phyloP scores from a whole-genome alignment of 1,140 invertebrate genomes.

The Cydia splendana region DNA sequence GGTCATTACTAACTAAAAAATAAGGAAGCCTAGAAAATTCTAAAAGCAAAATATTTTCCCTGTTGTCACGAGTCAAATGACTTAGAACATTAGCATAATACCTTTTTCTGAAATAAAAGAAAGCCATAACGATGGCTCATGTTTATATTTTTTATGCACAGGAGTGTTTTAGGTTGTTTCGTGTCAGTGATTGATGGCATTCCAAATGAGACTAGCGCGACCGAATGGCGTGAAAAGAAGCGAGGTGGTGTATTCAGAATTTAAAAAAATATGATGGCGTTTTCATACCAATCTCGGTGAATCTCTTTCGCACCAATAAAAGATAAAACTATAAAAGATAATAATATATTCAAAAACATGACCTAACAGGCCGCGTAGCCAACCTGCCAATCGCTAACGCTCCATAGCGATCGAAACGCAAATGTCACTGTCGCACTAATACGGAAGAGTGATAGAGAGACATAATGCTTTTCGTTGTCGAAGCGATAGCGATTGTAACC shows the following conservation, averaged over 20 bases:
- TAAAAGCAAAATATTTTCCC: constrained; percentile 11
- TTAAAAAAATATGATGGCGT: background rate
- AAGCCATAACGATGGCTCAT: constrained; percentile 46
- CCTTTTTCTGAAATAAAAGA: constrained; percentile 35
- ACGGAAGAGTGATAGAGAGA: no score
- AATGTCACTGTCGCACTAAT: no score
- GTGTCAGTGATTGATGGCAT: constrained; percentile 58
- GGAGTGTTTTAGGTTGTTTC: constrained; percentile 44
- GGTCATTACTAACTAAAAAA: background rate
- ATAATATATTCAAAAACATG: no score
- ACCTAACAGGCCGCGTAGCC: no score
- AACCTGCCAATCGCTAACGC: no score
- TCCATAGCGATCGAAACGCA: no score
- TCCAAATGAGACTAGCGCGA: constrained; percentile 34
- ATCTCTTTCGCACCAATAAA: no score
- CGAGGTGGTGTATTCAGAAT: background rate
- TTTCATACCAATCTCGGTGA: background rate
- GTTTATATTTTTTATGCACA: constrained; percentile 49
- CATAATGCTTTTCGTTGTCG: no score
- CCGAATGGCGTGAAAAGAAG: constrained; percentile 24
- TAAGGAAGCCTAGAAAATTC: background rate
- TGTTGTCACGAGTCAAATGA: constrained; percentile 6
- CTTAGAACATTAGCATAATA: constrained; percentile 20
- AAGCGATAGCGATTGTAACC: no score
- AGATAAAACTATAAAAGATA: no score